A percentile compares a stretch with the other conserved stretches of the same genome.
Evolutionary conservation across 2,888 invertebrate genomes (phyloP).

Genomic region (Tipula confusa): DNA sequence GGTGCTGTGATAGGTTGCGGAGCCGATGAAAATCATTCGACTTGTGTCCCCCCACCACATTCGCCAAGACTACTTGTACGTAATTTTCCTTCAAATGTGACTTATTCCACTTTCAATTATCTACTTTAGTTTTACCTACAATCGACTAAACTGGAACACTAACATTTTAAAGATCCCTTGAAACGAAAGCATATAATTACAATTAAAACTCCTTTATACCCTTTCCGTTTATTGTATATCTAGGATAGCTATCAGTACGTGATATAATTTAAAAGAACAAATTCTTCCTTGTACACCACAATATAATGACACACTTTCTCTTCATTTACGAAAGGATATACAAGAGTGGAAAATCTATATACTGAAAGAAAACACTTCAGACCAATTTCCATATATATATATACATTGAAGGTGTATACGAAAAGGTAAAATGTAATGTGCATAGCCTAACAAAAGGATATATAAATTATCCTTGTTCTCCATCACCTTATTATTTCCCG

Average conservation of each 20-base stretch:
- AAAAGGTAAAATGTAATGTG: not conserved
- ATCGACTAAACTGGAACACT: too few species aligned
- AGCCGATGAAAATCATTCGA: too few species aligned
- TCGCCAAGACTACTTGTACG: too few species aligned
- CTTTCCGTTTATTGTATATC: not conserved
- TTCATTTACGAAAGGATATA: not conserved
- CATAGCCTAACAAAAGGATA: not conserved
- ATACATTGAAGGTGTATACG: not conserved
- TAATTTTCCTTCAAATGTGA: too few species aligned
- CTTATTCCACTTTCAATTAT: too few species aligned
- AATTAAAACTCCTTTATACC: not conserved
- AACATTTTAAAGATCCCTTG: not conserved
- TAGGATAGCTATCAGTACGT: not conserved
- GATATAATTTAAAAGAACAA: not conserved
- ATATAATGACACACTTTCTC: not conserved
- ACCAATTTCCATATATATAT: constrained; percentile 4
- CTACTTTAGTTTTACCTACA: too few species aligned
- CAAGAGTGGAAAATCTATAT: not conserved
- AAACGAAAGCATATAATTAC: not conserved
- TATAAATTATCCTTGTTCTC: not conserved
- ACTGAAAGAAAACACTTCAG: not conserved
- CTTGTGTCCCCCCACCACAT: too few species aligned
- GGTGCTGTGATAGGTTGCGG: too few species aligned
- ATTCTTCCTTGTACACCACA: not conserved
- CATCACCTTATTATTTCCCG: not conserved